A percentile compares a stretch with the other conserved stretches of the same genome.
Evolutionary conservation across 1,140 invertebrate genomes (phyloP).

Genomic region (Drosophila kurseongensis): DNA sequence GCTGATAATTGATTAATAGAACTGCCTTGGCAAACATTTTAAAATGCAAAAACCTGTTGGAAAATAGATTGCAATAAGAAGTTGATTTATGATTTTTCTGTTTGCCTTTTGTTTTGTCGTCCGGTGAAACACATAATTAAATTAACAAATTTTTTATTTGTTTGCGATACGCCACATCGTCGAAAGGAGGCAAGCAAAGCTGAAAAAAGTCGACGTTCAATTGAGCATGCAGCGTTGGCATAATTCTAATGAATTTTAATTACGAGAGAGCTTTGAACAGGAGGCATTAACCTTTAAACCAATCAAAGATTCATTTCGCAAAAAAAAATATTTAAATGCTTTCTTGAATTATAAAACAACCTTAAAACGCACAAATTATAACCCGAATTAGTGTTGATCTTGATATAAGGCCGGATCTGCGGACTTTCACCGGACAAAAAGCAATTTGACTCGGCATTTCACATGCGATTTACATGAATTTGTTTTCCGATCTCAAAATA

Average conservation of each 20-base stretch:
- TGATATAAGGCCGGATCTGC: constrained; percentile 7
- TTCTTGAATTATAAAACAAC: background rate
- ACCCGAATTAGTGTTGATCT: constrained; percentile 33
- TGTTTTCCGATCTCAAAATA: constrained; percentile 23
- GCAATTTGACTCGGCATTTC: constrained; percentile 12
- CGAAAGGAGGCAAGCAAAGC: constrained; percentile 37
- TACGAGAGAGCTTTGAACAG: constrained; percentile 14
- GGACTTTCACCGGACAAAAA: constrained; percentile 44
- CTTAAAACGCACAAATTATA: background rate
- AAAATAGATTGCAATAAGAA: constrained; percentile 30
- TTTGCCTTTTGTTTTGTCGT: constrained; percentile 17
- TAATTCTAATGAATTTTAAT: constrained; percentile 37
- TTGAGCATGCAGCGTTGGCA: constrained; percentile 13
- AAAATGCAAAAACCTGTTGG: constrained; percentile 39
- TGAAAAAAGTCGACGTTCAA: constrained; percentile 19
- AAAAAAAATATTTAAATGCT: background rate
- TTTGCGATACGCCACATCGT: constrained; percentile 21
- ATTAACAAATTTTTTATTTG: constrained; percentile 49
- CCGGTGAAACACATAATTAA: constrained; percentile 38
- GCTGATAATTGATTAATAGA: constrained; percentile 38
- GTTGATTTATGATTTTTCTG: constrained; percentile 34
- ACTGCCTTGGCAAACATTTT: constrained; percentile 1
- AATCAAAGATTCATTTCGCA: background rate
- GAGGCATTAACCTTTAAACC: constrained; percentile 7
- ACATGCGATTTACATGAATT: constrained; percentile 35